These are phyloP conservation scores for Trematomus loennbergii DNA, from an alignment of 2,113 vertebrate species.

Conservation along the genomic window DNA sequence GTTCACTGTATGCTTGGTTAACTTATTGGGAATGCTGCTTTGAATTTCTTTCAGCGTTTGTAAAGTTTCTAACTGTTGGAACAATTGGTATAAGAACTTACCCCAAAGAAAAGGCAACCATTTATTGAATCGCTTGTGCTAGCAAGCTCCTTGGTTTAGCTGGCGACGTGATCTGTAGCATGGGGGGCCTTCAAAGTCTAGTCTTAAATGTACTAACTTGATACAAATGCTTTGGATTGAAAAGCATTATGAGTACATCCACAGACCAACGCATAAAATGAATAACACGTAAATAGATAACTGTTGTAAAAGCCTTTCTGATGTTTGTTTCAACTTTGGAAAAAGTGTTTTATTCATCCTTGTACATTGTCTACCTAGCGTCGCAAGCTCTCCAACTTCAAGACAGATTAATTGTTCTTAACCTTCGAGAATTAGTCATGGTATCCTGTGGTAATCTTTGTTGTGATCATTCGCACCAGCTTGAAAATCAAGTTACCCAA, in stretches of 20 bases:
- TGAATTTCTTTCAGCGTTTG: accelerated
- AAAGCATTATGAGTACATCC: neutral
- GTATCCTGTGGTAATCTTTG: neutral
- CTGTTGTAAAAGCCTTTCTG: accelerated
- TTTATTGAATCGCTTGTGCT: conserved; percentile 6
- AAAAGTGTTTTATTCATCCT: conserved; percentile 8
- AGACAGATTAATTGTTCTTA: neutral
- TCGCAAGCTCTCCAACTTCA: neutral
- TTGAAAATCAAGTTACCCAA: neutral
- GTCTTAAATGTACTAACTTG: conserved; percentile 44
- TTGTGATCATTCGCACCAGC: neutral
- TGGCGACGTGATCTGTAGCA: conserved; percentile 50
- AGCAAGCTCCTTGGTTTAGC: conserved; percentile 29
- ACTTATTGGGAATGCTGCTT: neutral
- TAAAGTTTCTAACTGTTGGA: accelerated
- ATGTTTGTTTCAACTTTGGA: neutral
- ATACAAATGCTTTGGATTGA: neutral
- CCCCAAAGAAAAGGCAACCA: accelerated
- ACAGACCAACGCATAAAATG: too few relatives aligned
- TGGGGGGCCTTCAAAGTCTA: conserved; percentile 55
- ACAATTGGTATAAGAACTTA: accelerated
- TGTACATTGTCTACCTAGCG: conserved; percentile 11
- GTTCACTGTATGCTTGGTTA: too few relatives aligned
- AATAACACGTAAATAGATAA: accelerated
- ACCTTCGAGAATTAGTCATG: neutral